Conservation (phyloP, 2,888 invertebrate species). For the Mesorhabditis sp. region DNA sequence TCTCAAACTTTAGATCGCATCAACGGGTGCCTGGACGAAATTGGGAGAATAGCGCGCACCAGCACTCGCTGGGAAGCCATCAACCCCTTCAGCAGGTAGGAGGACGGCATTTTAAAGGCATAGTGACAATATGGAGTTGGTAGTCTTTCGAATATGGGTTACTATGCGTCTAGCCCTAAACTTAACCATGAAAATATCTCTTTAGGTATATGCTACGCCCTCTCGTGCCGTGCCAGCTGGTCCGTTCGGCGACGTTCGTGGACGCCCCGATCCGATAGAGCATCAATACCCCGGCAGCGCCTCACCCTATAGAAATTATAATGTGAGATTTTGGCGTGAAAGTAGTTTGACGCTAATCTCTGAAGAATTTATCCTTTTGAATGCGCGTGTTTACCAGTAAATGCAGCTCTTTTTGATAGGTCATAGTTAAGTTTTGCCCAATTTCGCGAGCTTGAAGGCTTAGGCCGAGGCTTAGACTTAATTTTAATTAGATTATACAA, state of each 20-base stretch:
- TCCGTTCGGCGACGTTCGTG: constrained; percentile 49
- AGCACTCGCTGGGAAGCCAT: constrained; percentile 42
- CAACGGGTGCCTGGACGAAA: constrained; percentile 52
- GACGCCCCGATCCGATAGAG: constrained; percentile 47
- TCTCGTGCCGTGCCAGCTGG: constrained; percentile 47
- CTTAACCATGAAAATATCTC: background rate
- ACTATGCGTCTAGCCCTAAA: no score
- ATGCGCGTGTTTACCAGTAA: background rate
- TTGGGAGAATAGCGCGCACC: constrained; percentile 51
- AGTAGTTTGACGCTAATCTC: background rate
- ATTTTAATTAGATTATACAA: no score
- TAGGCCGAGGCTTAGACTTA: no score
- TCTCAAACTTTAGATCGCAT: constrained; percentile 41
- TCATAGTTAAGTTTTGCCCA: background rate
- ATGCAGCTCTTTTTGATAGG: background rate
- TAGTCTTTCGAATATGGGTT: no score
- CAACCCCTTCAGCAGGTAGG: constrained; percentile 47
- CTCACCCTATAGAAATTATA: background rate
- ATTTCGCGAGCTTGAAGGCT: background rate
- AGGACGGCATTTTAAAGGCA: background rate
- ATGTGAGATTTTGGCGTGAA: background rate
- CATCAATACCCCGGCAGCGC: background rate
- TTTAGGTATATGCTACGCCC: constrained; percentile 46
- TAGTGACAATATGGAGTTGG: no score
- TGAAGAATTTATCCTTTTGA: background rate